Conservation (phyloP, 2,888 invertebrate species). For the Opisthograptis luteolata region DNA sequence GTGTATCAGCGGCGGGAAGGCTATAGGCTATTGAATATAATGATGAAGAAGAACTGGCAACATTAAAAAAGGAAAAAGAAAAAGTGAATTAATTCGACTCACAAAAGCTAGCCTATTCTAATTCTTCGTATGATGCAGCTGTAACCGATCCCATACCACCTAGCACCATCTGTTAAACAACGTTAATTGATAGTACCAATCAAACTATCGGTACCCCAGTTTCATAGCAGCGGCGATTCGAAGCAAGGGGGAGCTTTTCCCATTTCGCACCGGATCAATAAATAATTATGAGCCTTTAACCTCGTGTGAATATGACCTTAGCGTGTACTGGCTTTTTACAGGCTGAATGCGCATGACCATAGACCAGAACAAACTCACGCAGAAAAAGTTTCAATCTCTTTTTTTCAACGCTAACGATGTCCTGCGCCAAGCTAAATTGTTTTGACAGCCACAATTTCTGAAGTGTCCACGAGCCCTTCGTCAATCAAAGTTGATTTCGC, state of each 20-base stretch:
- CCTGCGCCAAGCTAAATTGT: conserved; percentile 5
- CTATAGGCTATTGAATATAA: no score
- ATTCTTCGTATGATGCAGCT: conserved; percentile 20
- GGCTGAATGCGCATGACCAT: conserved; percentile 25
- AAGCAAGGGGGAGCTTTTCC: conserved; percentile 58
- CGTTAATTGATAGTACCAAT: conserved; percentile 44
- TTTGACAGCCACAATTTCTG: conserved; percentile 12
- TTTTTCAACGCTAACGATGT: neutral
- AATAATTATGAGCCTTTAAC: conserved; percentile 60
- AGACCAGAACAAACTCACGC: conserved; percentile 29
- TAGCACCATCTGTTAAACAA: conserved; percentile 35
- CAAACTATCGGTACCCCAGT: conserved; percentile 41
- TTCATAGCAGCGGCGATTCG: conserved; percentile 19
- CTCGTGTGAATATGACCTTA: conserved; percentile 73
- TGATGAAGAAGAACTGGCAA: no score
- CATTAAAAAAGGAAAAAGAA: neutral
- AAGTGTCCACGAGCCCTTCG: neutral
- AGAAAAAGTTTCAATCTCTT: neutral
- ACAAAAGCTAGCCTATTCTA: neutral
- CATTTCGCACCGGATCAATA: conserved; percentile 72
- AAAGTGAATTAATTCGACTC: neutral
- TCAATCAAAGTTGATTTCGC: conserved; percentile 1
- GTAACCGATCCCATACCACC: conserved; percentile 23
- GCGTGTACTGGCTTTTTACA: conserved; percentile 41
- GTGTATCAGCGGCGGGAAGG: no score